Conservation (phyloP, 2,797 vertebrate genomes). For the Megaceryle alcyon region DNA sequence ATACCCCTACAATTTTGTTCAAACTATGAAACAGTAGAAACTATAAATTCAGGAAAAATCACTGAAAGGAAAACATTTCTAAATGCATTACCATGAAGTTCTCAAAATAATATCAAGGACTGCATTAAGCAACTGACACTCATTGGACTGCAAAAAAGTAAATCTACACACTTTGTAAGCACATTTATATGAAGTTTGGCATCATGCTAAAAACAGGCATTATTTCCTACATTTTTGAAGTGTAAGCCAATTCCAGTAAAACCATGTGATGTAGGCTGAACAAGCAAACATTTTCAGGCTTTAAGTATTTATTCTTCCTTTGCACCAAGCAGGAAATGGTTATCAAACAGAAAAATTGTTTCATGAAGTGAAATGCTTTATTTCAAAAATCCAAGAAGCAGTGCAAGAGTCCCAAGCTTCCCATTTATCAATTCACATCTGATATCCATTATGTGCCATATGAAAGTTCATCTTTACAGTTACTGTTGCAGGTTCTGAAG, state of each 20-base stretch:
- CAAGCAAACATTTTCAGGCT: neutral
- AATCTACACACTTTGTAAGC: neutral
- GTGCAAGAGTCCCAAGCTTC: neutral
- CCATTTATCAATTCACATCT: neutral
- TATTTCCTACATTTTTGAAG: neutral
- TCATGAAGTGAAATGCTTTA: neutral
- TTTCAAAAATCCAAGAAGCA: neutral
- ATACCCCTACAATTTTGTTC: neutral
- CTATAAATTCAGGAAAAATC: neutral
- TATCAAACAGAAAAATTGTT: neutral
- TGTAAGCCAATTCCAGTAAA: neutral
- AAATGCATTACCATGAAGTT: slow-evolving; percentile 15
- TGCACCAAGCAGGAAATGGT: neutral
- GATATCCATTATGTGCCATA: neutral
- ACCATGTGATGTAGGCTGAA: neutral
- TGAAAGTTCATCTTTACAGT: neutral
- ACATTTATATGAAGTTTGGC: neutral
- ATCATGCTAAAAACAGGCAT: neutral
- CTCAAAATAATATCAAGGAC: neutral
- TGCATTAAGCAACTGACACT: neutral
- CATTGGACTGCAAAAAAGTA: neutral
- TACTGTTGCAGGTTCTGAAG: neutral
- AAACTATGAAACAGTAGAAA: neutral
- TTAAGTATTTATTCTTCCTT: neutral
- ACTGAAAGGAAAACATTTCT: slow-evolving; percentile 3